Evolutionary conservation across 2,888 invertebrate species (phyloP), one percentile per base, ranked within the genome.

Genomic region (Nemoura dubitans): DNA sequence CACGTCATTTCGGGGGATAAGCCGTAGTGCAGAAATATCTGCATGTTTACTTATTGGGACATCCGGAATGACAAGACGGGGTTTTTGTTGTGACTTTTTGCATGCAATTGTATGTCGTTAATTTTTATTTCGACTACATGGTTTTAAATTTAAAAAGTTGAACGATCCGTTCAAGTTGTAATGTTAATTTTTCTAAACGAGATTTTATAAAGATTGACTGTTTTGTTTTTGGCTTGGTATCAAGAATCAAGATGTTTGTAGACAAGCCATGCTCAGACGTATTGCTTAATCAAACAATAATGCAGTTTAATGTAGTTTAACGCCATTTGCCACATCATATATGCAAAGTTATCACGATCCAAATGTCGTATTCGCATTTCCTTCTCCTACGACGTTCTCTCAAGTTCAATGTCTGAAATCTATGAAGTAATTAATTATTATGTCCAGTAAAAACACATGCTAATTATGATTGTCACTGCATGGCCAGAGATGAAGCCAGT

Each of bases 331-430:
- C 36, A 36, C 16, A 7, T 78, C 3, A 28, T 78, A 28, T 21
- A 27, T 27, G 26, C 26, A 78, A 78, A 14, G 28, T 78, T 10
- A 78, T 26, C 78, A n/a, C 78, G 16, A 59, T 59, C 59, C 6
- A 21, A 59, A 14, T 59, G 16, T 59, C 59, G 2, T 21, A 59
- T 59, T 59, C 14, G 6, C 59, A 6, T 36, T 6, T 36, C 36
- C 36, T 36, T n/a, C n/a, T n/a, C n/a, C n/a, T n/a, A n/a, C n/a
- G n/a, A 36, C 36, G 10, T 36, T 76, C 5, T 76, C 76, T 76
- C 76, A 78, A 78, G 78, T 78, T 78, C 78, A 78, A 27, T 78
- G 78, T 27, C 78, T 78, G 26, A 78, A 25, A 25, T 76, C 21
- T 78, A 59, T 21, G 10, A 59, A 21, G 6, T 21, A 59, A 59